These are phyloP conservation scores for Eupithecia tripunctaria DNA, from an alignment of 2,888 invertebrate genomes.

Conservation along the genomic window DNA sequence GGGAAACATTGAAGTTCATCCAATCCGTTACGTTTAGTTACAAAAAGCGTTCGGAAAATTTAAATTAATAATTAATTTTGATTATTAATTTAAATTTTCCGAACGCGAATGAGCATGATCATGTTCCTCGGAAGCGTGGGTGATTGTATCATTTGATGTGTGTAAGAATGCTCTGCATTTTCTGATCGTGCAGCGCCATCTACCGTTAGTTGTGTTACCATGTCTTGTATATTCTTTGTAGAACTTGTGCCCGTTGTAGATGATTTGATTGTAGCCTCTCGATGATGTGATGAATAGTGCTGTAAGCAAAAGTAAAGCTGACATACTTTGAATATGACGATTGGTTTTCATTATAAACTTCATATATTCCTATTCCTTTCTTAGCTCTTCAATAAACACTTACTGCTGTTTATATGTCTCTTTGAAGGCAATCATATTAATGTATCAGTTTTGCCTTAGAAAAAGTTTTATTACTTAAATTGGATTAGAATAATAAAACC, in stretches of 20 bases:
- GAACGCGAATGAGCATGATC: background rate
- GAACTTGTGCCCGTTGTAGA: slow-evolving; percentile 52
- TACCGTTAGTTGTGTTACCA: slow-evolving; percentile 27
- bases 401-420: no score
- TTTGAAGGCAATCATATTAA: background rate
- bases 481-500: background rate
- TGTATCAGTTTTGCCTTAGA: background rate
- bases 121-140: slow-evolving; percentile 29
- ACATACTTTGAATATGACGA: background rate
- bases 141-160: slow-evolving; percentile 36
- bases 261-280: slow-evolving; percentile 49
- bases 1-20: no score
- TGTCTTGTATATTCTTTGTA: slow-evolving; percentile 46
- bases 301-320: background rate
- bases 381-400: no score
- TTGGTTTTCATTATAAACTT: no score
- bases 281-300: background rate
- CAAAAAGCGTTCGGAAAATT: no score
- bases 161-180: slow-evolving; percentile 42
- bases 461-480: no score
- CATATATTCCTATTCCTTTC: no score
- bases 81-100: background rate
- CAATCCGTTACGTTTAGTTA: no score
- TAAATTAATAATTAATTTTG: no score
- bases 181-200: slow-evolving; percentile 46